Conservation (phyloP, 2,888 invertebrate genomes). For the Operophtera brumata region DNA sequence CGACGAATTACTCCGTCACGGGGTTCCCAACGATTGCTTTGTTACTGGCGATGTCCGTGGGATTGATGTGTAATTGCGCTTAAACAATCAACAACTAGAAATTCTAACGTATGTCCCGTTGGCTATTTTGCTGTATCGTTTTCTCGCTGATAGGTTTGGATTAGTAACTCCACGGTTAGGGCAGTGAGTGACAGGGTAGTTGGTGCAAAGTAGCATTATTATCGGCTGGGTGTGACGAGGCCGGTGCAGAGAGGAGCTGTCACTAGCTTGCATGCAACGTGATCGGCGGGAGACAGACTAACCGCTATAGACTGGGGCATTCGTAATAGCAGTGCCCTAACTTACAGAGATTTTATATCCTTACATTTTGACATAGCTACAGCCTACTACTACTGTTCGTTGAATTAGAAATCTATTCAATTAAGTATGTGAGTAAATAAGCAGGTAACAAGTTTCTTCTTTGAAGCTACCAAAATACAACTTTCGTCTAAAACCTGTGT, state of each 20-base stretch:
- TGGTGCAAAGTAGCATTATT: conserved; percentile 54
- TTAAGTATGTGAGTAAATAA: no score
- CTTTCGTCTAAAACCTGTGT: no score
- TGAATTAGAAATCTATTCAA: no score
- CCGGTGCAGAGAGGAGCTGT: conserved; percentile 59
- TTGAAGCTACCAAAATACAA: no score
- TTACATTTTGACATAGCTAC: no score
- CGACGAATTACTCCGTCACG: conserved; percentile 77
- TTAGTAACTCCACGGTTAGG: conserved; percentile 38
- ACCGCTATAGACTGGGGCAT: conserved; percentile 33
- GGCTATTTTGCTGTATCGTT: conserved; percentile 16
- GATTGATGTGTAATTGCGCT: conserved; percentile 41
- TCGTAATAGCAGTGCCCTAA: conserved; percentile 4
- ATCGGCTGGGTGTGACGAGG: conserved; percentile 46
- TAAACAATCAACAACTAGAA: conserved; percentile 27
- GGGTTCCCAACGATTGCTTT: conserved; percentile 72
- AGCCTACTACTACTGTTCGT: no score
- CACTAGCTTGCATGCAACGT: conserved; percentile 46
- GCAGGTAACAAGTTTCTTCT: no score
- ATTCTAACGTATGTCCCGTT: conserved; percentile 21
- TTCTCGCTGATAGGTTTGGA: conserved; percentile 26
- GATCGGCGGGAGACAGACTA: conserved; percentile 56
- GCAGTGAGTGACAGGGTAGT: conserved; percentile 53
- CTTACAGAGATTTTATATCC: neutral
- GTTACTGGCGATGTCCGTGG: conserved; percentile 58